Evolutionary conservation across 2,113 vertebrate genomes (phyloP).

Genomic region (Lanius collurio): DNA sequence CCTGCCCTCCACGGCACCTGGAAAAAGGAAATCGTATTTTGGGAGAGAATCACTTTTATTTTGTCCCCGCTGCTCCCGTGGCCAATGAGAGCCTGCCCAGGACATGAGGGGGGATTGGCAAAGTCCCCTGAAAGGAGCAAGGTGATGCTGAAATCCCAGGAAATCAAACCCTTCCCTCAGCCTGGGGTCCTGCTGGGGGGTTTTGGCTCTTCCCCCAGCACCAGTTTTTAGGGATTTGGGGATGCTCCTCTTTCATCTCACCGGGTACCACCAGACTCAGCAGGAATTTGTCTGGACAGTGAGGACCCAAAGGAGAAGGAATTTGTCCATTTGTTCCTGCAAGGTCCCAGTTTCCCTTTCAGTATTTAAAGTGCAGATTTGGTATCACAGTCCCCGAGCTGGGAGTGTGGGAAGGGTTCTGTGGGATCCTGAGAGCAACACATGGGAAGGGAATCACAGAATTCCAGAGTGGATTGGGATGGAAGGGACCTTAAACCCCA

Average conservation of each 20-base stretch:
- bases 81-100: conserved; percentile 73
- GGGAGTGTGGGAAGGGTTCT: neutral
- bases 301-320: neutral
- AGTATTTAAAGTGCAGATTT: neutral
- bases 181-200: neutral
- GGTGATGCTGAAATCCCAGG: conserved; percentile 76
- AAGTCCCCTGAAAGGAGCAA: conserved; percentile 24
- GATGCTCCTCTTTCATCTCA: neutral
- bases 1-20: conserved; percentile 64
- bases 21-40: conserved; percentile 63
- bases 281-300: neutral
- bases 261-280: neutral
- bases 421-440: neutral
- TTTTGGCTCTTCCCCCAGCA: neutral
- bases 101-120: conserved; percentile 23
- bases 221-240: neutral
- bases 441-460: neutral
- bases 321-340: neutral
- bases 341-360: neutral
- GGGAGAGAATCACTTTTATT: conserved; percentile 67
- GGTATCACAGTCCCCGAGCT: accelerated
- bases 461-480: neutral
- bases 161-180: conserved; percentile 52
- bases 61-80: conserved; percentile 58
- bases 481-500: neutral